A percentile compares a stretch with the other conserved stretches of the same genome.
Conservation (phyloP, 2,797 vertebrate species). For the Argentina silus region DNA sequence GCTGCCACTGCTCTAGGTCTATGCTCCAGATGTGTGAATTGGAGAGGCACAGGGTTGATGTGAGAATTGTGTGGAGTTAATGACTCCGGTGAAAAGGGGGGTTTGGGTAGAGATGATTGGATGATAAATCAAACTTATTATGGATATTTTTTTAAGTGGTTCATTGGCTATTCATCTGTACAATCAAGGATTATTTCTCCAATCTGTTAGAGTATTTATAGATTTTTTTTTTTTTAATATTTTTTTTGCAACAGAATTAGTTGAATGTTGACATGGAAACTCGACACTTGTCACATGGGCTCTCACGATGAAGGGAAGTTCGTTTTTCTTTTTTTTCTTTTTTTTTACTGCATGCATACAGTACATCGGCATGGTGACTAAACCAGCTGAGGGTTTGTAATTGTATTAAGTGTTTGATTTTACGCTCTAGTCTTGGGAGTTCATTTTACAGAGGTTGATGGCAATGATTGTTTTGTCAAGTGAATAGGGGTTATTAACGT, state of each 20-base stretch:
- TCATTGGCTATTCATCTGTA: background rate
- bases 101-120: background rate
- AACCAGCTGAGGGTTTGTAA: background rate
- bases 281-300: too few species aligned
- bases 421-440: background rate
- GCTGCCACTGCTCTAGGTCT: background rate
- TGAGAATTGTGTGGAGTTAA: too few species aligned
- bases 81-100: background rate
- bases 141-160: background rate
- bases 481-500: background rate
- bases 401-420: background rate
- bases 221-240: background rate
- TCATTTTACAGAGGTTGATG: background rate
- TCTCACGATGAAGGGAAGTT: background rate
- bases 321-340: background rate
- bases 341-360: background rate
- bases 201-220: background rate
- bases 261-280: background rate
- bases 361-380: constrained; percentile 7
- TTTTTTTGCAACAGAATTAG: background rate
- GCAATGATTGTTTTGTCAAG: background rate
- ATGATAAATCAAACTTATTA: background rate
- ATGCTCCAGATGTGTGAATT: background rate
- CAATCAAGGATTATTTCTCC: background rate
- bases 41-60: background rate